Percentiles rank a stretch among this genome's conserved stretches.
phyloP scores from a whole-genome alignment of 2,797 vertebrate species.

The Hypotaenidia philippensis region DNA sequence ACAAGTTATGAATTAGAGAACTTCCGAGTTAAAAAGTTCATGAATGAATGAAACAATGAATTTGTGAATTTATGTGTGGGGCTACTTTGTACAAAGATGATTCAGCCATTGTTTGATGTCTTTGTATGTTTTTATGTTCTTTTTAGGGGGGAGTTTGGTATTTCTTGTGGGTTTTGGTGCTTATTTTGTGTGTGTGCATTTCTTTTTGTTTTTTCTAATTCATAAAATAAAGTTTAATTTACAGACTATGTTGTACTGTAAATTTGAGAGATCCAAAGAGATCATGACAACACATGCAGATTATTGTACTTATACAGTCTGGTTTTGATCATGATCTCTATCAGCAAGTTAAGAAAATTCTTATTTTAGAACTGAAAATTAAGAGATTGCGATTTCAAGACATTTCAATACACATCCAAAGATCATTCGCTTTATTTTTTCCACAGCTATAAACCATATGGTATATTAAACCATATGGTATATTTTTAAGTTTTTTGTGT shows the following conservation, averaged over 20 bases:
- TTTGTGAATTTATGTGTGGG: not conserved
- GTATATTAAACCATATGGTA: not conserved
- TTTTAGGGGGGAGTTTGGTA: not conserved
- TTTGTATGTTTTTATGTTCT: not conserved
- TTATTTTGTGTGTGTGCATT: no score
- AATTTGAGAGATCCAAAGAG: not conserved
- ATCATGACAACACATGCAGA: not conserved
- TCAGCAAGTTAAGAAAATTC: not conserved
- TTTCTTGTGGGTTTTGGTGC: no score
- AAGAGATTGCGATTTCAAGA: not conserved
- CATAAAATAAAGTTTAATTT: not conserved
- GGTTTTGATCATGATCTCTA: not conserved
- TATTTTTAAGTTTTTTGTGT: not conserved
- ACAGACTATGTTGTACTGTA: not conserved
- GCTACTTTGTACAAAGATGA: not conserved
- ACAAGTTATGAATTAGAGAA: not conserved
- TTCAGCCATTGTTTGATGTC: not conserved
- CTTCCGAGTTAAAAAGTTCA: not conserved
- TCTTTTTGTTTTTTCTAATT: not conserved
- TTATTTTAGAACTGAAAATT: not conserved
- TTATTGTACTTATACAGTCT: not conserved
- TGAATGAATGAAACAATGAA: not conserved
- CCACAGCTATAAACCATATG: not conserved
- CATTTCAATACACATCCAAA: not conserved
- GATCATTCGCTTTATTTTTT: constrained; percentile 3